phyloP scores from a whole-genome alignment of 2,888 invertebrate species.

The Penaeus monodon region DNA sequence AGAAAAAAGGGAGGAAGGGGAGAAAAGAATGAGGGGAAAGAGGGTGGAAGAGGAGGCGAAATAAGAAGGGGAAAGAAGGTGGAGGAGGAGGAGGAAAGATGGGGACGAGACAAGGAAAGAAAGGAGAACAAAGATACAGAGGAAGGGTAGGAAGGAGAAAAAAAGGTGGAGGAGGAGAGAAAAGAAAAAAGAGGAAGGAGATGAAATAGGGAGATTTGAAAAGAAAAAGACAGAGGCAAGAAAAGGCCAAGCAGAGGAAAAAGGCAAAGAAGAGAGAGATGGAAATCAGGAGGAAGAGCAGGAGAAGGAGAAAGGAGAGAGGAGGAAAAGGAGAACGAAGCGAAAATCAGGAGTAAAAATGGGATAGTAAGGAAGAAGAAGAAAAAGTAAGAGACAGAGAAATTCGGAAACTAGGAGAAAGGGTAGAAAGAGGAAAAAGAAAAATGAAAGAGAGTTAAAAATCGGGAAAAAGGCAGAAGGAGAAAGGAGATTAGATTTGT shows the following conservation, averaged over 20 bases:
- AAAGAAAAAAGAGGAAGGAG: background rate
- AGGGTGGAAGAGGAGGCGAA: background rate
- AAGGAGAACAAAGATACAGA: too few relatives aligned
- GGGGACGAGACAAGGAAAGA: too few relatives aligned
- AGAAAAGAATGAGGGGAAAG: too few relatives aligned
- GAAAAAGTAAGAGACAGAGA: background rate
- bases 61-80: background rate
- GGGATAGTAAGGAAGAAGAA: background rate
- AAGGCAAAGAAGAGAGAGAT: background rate
- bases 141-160: too few relatives aligned
- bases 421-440: background rate
- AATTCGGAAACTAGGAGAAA: too few relatives aligned
- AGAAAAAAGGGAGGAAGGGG: too few relatives aligned
- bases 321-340: background rate
- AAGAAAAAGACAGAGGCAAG: background rate
- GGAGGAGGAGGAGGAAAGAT: background rate
- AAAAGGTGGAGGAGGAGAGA: background rate
- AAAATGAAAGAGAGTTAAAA: too few relatives aligned
- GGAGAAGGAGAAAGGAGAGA: slow-evolving; percentile 3
- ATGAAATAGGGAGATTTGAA: background rate
- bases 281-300: background rate
- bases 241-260: background rate
- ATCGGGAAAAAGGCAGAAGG: background rate
- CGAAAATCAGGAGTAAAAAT: background rate
- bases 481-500: background rate